phyloP scores from a whole-genome alignment of 2,113 vertebrate genomes.

The Sitta europaea region DNA sequence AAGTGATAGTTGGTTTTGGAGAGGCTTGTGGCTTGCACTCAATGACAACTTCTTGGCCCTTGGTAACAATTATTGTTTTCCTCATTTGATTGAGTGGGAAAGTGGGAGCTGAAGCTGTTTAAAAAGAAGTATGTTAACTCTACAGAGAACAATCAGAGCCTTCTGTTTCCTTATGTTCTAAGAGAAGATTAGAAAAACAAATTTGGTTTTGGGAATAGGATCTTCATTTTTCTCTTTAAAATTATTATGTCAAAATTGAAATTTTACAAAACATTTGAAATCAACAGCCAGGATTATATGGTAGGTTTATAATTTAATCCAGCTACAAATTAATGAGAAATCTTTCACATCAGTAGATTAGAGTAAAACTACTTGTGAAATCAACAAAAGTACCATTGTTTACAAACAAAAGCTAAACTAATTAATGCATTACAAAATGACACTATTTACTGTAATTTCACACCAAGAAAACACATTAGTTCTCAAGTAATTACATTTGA shows the following conservation, averaged over 20 bases:
- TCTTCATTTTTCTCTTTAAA: not conserved
- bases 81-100: conserved; percentile 82
- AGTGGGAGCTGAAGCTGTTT: conserved; percentile 86
- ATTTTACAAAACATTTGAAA: not conserved
- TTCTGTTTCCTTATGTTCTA: not conserved
- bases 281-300: not conserved
- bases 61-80: conserved; percentile 83
- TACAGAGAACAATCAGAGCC: not conserved
- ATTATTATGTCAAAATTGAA: not conserved
- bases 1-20: conserved; percentile 88
- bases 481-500: not conserved
- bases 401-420: not conserved
- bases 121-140: not conserved
- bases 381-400: not conserved
- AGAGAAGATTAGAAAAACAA: not conserved
- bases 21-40: conserved; percentile 91
- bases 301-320: not conserved
- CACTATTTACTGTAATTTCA: not conserved
- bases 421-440: not conserved
- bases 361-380: not conserved
- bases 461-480: not conserved
- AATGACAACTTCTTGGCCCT: conserved; percentile 82
- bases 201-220: not conserved
- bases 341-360: not conserved
- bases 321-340: not conserved